Evolutionary conservation across 1,140 invertebrate genomes (phyloP).

Genomic region (Bombus consobrinus): DNA sequence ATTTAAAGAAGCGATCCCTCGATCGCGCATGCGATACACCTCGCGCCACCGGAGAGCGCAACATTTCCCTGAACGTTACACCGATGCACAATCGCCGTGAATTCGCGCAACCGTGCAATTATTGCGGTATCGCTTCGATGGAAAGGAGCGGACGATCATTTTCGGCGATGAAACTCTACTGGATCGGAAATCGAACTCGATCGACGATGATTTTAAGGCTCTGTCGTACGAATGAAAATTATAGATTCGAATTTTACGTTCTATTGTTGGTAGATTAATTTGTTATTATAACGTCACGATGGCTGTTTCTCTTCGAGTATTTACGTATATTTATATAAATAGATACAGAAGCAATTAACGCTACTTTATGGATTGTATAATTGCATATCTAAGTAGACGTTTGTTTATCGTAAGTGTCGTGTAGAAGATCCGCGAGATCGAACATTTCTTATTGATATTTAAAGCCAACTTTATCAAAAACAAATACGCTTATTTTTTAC

Average conservation of each 20-base stretch:
- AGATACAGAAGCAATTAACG: background rate
- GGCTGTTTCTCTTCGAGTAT: background rate
- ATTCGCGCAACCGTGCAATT: constrained; percentile 13
- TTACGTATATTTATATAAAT: background rate
- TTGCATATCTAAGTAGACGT: background rate
- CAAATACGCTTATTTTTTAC: too few relatives aligned
- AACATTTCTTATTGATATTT: too few relatives aligned
- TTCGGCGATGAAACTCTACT: background rate
- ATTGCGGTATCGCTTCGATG: background rate
- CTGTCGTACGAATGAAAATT: background rate
- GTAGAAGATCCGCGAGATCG: too few relatives aligned
- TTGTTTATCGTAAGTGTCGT: too few relatives aligned
- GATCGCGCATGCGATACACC: constrained; percentile 22
- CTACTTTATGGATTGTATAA: background rate
- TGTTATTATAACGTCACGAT: background rate
- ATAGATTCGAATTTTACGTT: background rate
- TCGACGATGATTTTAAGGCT: background rate
- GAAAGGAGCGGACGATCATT: background rate
- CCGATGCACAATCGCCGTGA: background rate
- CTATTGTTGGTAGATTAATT: background rate
- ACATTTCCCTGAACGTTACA: constrained; percentile 4
- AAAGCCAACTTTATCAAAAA: too few relatives aligned
- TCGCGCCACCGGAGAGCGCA: background rate
- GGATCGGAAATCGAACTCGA: background rate
- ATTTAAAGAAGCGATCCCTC: constrained; percentile 37